A percentile compares a stretch with the other conserved stretches of the same genome.
Conservation (phyloP, 2,113 vertebrate genomes). For the Sclerurus mexicanus region DNA sequence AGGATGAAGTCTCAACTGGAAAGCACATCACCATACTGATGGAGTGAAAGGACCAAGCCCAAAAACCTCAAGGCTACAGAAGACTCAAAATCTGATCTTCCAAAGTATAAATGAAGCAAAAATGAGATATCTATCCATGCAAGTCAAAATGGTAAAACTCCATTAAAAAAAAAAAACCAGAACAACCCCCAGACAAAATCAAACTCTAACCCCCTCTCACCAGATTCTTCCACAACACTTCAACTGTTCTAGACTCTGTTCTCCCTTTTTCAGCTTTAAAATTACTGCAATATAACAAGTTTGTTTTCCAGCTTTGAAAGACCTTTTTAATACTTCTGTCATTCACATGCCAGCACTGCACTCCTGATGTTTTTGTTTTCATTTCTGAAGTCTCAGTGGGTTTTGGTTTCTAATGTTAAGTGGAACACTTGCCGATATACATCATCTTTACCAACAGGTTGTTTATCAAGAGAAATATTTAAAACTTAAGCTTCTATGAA, state of each 20-base stretch:
- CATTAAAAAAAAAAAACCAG: not conserved
- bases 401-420: not conserved
- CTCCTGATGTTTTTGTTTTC: not conserved
- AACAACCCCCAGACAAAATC: not conserved
- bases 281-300: not conserved
- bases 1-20: not conserved
- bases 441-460: not conserved
- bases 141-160: not conserved
- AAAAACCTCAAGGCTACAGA: not conserved
- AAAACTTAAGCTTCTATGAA: not conserved
- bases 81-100: not conserved
- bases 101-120: not conserved
- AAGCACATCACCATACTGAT: not conserved
- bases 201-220: rapidly evolving
- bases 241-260: not conserved
- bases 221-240: not conserved
- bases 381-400: not conserved
- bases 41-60: not conserved
- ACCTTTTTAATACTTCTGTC: not conserved
- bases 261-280: not conserved
- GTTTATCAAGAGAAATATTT: not conserved
- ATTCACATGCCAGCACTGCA: not conserved
- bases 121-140: not conserved
- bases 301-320: not conserved
- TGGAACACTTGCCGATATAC: not conserved